Evolutionary conservation across 2,888 invertebrate species (phyloP).

Genomic region (Amiota communis): DNA sequence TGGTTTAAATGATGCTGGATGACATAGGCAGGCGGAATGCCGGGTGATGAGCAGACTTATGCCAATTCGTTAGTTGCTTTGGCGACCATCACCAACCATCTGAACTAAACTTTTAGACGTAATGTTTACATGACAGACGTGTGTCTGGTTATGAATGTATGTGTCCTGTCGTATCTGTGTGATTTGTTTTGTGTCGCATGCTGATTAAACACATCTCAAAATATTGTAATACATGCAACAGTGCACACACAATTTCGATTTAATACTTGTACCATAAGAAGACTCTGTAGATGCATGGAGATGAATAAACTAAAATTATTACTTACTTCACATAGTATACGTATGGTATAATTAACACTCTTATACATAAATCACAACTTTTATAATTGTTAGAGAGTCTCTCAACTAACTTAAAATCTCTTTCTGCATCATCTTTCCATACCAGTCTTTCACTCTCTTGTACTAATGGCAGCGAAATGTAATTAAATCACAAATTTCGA

Average conservation of each 20-base stretch:
- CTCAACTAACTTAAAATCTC: background rate
- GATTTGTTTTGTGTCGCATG: conserved; percentile 14
- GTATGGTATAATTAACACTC: too few relatives aligned
- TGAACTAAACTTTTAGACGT: background rate
- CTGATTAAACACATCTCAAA: background rate
- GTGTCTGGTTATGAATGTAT: background rate
- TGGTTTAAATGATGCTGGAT: too few relatives aligned
- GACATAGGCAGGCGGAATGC: too few relatives aligned
- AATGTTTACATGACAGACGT: conserved; percentile 15
- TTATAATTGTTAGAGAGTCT: background rate
- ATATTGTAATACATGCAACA: background rate
- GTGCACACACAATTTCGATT: background rate
- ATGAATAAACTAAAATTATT: too few relatives aligned
- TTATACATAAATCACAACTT: too few relatives aligned
- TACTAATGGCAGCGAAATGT: background rate
- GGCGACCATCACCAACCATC: background rate
- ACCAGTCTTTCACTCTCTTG: background rate
- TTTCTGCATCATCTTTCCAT: background rate
- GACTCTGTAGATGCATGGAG: too few relatives aligned
- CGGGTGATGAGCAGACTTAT: too few relatives aligned
- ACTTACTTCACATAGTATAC: too few relatives aligned
- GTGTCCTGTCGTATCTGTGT: background rate
- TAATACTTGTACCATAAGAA: too few relatives aligned
- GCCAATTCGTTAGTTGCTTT: background rate
- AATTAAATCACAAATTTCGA: background rate